Conservation (phyloP, 2,797 vertebrate genomes). For the Pangasius macronema region DNA sequence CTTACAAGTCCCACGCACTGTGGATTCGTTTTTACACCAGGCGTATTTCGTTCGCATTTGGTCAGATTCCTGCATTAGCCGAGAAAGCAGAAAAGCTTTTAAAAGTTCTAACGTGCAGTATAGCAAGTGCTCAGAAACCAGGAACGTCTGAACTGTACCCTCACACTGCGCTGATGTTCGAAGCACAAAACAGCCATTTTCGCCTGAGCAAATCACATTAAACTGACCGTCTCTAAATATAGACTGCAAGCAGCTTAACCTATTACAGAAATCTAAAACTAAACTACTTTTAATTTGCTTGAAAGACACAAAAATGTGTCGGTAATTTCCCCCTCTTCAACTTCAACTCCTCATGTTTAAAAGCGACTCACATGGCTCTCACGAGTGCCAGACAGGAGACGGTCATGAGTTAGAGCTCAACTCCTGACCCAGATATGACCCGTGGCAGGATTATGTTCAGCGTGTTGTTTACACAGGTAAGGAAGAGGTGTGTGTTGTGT, state of each 20-base stretch:
- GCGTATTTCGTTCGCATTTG: neutral
- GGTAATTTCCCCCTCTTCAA: slow-evolving; percentile 19
- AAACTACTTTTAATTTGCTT: slow-evolving; percentile 7
- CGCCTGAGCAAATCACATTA: neutral
- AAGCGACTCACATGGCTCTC: slow-evolving; percentile 40
- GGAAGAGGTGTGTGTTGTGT: slow-evolving; percentile 24
- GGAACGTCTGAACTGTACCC: neutral
- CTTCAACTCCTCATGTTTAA: slow-evolving; percentile 20
- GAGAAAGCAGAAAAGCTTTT: neutral
- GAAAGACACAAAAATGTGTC: slow-evolving; percentile 18
- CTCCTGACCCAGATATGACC: slow-evolving; percentile 56
- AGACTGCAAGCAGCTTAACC: slow-evolving; percentile 35
- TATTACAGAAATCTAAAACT: slow-evolving; percentile 23
- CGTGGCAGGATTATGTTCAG: neutral
- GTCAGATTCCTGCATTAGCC: neutral
- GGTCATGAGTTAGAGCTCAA: slow-evolving; percentile 56
- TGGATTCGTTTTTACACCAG: neutral
- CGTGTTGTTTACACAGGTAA: slow-evolving; percentile 18
- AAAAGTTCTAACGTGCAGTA: neutral
- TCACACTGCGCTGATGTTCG: neutral
- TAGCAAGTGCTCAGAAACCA: neutral
- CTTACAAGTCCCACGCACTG: neutral
- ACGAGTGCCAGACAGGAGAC: slow-evolving; percentile 26
- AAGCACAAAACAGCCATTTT: neutral
- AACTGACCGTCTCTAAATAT: neutral